These are phyloP conservation scores for Diorhabda sublineata DNA, from an alignment of 1,140 invertebrate genomes.

Conservation along the genomic window DNA sequence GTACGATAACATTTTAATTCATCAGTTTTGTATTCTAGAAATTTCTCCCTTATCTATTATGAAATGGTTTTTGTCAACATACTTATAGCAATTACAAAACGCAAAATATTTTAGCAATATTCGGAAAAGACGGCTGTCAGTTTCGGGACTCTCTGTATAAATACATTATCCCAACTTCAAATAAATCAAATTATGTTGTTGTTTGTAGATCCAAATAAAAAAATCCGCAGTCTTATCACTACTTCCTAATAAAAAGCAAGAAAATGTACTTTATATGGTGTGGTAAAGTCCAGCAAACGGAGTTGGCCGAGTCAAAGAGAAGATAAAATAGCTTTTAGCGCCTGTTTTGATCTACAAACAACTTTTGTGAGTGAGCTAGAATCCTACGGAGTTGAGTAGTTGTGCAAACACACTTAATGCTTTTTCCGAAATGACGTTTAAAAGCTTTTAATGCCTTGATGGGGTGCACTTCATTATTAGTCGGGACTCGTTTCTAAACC, in stretches of 20 bases:
- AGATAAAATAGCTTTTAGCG: slow-evolving; percentile 31
- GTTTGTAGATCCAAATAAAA: too few relatives aligned
- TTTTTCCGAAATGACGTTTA: slow-evolving; percentile 37
- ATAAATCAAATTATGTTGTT: too few relatives aligned
- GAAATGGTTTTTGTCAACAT: too few relatives aligned
- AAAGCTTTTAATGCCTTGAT: slow-evolving; percentile 33
- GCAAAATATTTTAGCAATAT: too few relatives aligned
- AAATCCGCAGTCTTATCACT: too few relatives aligned
- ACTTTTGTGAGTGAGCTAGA: slow-evolving; percentile 37
- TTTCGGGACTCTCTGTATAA: too few relatives aligned
- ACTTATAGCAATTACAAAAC: too few relatives aligned
- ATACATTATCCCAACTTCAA: too few relatives aligned
- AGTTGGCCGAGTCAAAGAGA: slow-evolving; percentile 24
- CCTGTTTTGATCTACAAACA: slow-evolving; percentile 38
- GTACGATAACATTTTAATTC: too few relatives aligned
- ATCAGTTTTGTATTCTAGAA: too few relatives aligned
- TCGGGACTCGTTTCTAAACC: slow-evolving; percentile 7
- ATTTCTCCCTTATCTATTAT: too few relatives aligned
- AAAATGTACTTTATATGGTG: slow-evolving; percentile 1
- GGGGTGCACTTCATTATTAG: not conserved
- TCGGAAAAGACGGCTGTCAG: too few relatives aligned
- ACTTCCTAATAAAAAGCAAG: slow-evolving; percentile 16
- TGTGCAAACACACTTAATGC: slow-evolving; percentile 38
- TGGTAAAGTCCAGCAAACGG: not conserved
- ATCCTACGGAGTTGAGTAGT: slow-evolving; percentile 34